Base-by-base conservation (phyloP, 2,797 vertebrate genomes). In the Helostoma temminkii region DNA sequence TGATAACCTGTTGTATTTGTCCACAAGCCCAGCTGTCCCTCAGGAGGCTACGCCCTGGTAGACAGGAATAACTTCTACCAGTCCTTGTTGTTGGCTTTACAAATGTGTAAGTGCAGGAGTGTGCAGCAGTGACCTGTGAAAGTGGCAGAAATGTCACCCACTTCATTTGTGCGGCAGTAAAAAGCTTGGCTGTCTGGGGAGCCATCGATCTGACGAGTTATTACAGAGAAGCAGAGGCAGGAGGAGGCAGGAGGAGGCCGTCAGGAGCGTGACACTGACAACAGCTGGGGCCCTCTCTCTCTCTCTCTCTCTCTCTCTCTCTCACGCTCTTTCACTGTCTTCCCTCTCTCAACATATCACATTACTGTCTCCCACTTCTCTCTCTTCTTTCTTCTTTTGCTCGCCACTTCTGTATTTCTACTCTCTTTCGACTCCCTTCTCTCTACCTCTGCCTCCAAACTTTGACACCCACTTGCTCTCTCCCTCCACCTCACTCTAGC, bases 161-260 rank as follows among this genome's bases (percentile, higher is more conserved):
- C 86, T 84, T 91, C 85, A 87, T 89, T 88, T 89, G 82, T 68
- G 69, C 16, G 15, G 74, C 84, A 71, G 85, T 69, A 81, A 88
- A 86, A 91, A 83, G 78, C 39, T 41, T 16, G 25, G 66, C 78
- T 86, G 81, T 79, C 81, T 50, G 50, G 80, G 87, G 86, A 91
- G 78, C 66, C 76, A 88, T 92, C 89, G 82, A 93, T 93, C 90
- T 91, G 93, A 94, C 93, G 91, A 90, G 91, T 91, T 91, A 93
- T 91, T 92, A 92, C 86, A 89, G 86, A 79, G 75, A 61, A 79
- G 86, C 67, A 59, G 84, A 84, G 77, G 82, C 76, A 80, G 84
- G 71, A 76, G 83, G 82, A 84, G 78, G 82, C 76, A 80, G 83
- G 73, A 76, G 83, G 82, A 70, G 84, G 66, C 72, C 58, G 50